Evolutionary conservation across 2,888 invertebrate species (phyloP).

Genomic region (Minunthozetes semirufus): DNA sequence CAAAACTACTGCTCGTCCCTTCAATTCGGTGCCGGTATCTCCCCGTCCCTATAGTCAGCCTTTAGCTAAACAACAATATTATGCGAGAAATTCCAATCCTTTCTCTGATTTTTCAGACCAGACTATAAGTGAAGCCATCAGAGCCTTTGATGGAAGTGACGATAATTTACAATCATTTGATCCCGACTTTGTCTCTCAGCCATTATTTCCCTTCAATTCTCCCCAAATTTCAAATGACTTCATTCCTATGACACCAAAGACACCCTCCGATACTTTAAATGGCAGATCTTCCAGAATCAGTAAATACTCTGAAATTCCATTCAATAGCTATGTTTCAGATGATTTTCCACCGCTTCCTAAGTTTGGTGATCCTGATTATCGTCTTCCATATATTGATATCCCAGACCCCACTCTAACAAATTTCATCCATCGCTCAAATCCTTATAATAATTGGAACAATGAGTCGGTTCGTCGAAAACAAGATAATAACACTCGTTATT

Average conservation of each 20-base stretch:
- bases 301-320: background rate
- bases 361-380: slow-evolving; percentile 6
- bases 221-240: slow-evolving; percentile 1
- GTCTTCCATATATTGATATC: background rate
- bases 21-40: background rate
- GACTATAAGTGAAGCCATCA: background rate
- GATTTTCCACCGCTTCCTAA: background rate
- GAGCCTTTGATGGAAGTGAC: background rate
- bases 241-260: background rate
- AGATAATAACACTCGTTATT: background rate
- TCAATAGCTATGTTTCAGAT: background rate
- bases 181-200: background rate
- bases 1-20: background rate
- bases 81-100: background rate
- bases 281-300: background rate
- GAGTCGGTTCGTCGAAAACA: background rate
- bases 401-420: slow-evolving; percentile 1
- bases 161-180: background rate
- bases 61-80: background rate
- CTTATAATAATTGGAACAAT: background rate
- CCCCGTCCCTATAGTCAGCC: background rate
- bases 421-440: background rate
- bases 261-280: background rate
- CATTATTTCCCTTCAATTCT: background rate
- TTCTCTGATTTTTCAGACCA: slow-evolving; percentile 5